Evolutionary conservation across 2,888 invertebrate genomes (phyloP).

Genomic region (Parasteatoda lunata): DNA sequence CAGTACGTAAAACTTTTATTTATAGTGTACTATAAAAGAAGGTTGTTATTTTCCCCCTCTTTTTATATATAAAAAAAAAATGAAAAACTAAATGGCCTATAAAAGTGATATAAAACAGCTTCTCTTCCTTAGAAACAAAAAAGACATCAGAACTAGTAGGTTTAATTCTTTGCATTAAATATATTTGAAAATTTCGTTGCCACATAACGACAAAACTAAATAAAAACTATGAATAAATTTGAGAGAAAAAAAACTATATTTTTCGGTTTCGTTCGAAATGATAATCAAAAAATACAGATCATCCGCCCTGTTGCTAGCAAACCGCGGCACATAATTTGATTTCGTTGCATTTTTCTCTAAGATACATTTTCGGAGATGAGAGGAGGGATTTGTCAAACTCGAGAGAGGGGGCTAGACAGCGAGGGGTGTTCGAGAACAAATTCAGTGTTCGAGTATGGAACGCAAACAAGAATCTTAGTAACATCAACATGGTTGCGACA

Average conservation of each 20-base stretch:
- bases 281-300: background rate
- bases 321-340: slow-evolving; percentile 64
- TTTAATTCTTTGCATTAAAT: too few species aligned
- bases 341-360: slow-evolving; percentile 54
- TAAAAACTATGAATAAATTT: background rate
- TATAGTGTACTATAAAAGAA: too few species aligned
- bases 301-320: slow-evolving; percentile 24
- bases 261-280: background rate
- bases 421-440: slow-evolving; percentile 25
- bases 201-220: background rate
- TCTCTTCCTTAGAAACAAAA: too few species aligned
- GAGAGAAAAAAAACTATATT: background rate
- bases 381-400: background rate
- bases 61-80: too few species aligned
- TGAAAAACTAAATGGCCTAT: too few species aligned
- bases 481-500: slow-evolving; percentile 61
- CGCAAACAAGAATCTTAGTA: slow-evolving; percentile 55
- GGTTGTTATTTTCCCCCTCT: too few species aligned
- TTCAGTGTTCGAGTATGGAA: slow-evolving; percentile 62
- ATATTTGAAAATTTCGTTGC: too few species aligned
- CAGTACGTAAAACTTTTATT: too few species aligned
- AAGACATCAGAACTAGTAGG: too few species aligned
- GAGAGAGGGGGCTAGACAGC: slow-evolving; percentile 5
- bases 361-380: slow-evolving; percentile 51
- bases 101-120: too few species aligned